These are phyloP conservation scores for Abscondita cerata DNA, from an alignment of 2,888 invertebrate species.

Conservation along the genomic window DNA sequence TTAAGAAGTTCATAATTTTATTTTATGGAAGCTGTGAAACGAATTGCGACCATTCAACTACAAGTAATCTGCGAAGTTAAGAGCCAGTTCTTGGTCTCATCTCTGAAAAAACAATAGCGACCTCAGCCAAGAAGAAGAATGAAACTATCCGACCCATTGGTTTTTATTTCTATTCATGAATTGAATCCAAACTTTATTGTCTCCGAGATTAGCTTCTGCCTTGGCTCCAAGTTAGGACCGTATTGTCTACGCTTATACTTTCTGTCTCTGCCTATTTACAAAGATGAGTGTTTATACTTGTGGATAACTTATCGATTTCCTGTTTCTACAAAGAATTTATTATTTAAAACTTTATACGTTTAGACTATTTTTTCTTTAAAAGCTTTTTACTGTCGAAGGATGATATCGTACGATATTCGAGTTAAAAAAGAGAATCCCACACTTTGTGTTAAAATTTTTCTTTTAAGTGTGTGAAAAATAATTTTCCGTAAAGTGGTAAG, in stretches of 20 bases:
- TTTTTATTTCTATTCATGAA: constrained; percentile 57
- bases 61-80: constrained; percentile 54
- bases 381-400: constrained; percentile 7
- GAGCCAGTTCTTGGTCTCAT: constrained; percentile 46
- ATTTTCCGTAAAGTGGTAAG: too few species aligned
- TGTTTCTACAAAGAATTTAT: constrained; percentile 19
- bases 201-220: constrained; percentile 41
- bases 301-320: constrained; percentile 25
- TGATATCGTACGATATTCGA: not conserved
- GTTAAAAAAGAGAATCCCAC: too few species aligned
- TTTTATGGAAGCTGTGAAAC: constrained; percentile 53
- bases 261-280: constrained; percentile 26
- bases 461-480: too few species aligned
- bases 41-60: constrained; percentile 56
- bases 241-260: constrained; percentile 32
- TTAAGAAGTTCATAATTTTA: constrained; percentile 56
- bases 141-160: constrained; percentile 56
- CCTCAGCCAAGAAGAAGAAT: constrained; percentile 46
- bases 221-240: constrained; percentile 32
- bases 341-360: constrained; percentile 15
- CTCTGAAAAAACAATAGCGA: constrained; percentile 49
- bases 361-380: constrained; percentile 4
- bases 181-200: constrained; percentile 49
- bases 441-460: too few species aligned
- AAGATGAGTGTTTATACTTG: constrained; percentile 31